phyloP scores from a whole-genome alignment of 2,113 vertebrate genomes.

The Psilopogon haemacephalus region DNA sequence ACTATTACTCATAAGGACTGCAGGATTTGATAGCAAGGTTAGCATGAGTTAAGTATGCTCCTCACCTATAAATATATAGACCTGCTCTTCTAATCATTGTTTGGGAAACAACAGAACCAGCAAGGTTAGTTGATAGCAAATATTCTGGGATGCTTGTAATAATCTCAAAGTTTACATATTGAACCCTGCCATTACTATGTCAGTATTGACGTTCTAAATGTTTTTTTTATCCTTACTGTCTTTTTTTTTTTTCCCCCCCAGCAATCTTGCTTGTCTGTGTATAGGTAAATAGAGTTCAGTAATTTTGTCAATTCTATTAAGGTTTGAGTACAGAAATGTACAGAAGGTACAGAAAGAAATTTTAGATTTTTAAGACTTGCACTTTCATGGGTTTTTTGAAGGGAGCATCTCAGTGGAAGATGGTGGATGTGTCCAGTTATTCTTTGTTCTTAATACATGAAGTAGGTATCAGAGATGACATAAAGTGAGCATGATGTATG shows the following conservation, averaged over 20 bases:
- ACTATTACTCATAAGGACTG: fast-evolving
- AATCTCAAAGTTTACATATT: background rate
- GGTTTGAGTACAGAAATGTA: background rate
- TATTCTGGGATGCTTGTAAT: background rate
- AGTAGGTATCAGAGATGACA: background rate
- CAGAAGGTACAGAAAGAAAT: too few relatives aligned
- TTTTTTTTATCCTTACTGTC: background rate
- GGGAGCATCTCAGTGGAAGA: background rate
- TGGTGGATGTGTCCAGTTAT: background rate
- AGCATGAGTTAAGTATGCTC: background rate
- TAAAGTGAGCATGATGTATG: background rate
- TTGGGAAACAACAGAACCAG: background rate
- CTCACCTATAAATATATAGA: background rate
- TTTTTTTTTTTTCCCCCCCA: background rate
- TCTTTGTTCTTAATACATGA: background rate
- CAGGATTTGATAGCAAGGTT: background rate
- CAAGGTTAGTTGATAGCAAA: background rate
- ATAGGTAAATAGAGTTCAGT: background rate
- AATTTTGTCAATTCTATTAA: background rate
- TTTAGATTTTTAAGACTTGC: background rate
- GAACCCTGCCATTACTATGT: background rate
- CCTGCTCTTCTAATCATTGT: background rate
- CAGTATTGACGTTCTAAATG: background rate
- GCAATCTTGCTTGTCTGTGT: background rate
- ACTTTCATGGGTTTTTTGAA: background rate